Evolutionary conservation across 2,888 invertebrate species (phyloP), one percentile per base, ranked within the genome.

Genomic region (Microctonus brassicae): DNA sequence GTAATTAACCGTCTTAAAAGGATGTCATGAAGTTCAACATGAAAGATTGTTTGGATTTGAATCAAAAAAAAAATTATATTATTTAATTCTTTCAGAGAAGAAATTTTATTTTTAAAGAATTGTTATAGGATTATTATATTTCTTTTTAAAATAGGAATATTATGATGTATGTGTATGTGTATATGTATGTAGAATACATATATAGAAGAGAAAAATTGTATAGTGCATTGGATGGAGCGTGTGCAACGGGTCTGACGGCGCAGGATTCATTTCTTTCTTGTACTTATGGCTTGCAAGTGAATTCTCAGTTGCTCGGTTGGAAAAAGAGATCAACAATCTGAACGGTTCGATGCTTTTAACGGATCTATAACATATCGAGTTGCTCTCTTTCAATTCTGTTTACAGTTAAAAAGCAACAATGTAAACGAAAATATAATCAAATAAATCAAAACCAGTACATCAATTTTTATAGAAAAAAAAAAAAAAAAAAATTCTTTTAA

Each of bases 261-360:
- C n/a, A n/a, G n/a, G 17, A 47, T 17, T 47, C 47, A 47, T 47
- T 17, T 47, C 17, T 47, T 7, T 47, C 3, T 39, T 17, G 42
- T 36, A 57, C 61, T 24, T 26, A 9, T n/a, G n/a, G n/a, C n/a
- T n/a, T n/a, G 57, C 1, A 26, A 52, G 61, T 55, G 62, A 62
- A 62, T 62, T 69, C 65, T 34, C 20, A 17, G n/a, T 53, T 36
- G 53, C 34, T 52, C 61, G 3, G 39, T 36, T 61, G 39, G 39
- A 61, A 61, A 65, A 69, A 62, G 69, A 69, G 69, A 69, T 69
- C 62, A 52, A 62, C 69, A 62, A 69, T 69, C 62, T 69, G 69
- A 61, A 69, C 36, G 69, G 53, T 69, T 53, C 52, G 69, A 62
- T 69, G 36, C 53, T 69, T 69, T 69, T 69, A 69, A 69, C 69